A percentile compares a stretch with the other conserved stretches of the same genome.
Evolutionary conservation across 2,113 vertebrate species (phyloP).

Genomic region (Pterocles burchelli): DNA sequence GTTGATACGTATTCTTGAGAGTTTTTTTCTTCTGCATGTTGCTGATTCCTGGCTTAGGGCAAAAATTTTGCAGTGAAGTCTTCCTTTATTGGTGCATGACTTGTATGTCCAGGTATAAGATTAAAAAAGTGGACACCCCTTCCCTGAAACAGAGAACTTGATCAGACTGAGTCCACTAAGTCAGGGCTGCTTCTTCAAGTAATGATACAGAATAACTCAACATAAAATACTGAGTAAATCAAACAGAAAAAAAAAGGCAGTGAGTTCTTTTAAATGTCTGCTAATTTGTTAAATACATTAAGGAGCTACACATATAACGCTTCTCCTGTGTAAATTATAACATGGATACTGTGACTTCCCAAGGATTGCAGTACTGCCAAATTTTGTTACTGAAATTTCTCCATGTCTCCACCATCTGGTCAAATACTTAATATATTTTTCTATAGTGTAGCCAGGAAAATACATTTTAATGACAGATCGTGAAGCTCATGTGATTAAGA

Average conservation of each 20-base stretch:
- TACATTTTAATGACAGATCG: background rate
- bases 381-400: background rate
- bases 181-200: background rate
- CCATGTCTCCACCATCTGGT: background rate
- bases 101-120: background rate
- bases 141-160: background rate
- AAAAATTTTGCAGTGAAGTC: background rate
- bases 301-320: background rate
- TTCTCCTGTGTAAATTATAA: background rate
- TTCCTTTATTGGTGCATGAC: background rate
- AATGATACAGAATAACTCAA: background rate
- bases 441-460: background rate
- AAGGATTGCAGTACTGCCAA: background rate
- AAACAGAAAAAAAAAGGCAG: background rate
- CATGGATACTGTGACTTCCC: background rate
- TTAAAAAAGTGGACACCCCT: background rate
- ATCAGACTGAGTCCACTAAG: background rate
- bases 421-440: conserved; percentile 18
- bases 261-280: background rate
- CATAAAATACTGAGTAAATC: background rate
- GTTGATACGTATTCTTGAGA: background rate
- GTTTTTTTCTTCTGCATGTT: background rate
- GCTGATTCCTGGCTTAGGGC: background rate
- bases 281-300: background rate
- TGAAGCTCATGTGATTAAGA: background rate